phyloP scores from a whole-genome alignment of 2,888 invertebrate genomes.

The Aleiodes leptofemur region DNA sequence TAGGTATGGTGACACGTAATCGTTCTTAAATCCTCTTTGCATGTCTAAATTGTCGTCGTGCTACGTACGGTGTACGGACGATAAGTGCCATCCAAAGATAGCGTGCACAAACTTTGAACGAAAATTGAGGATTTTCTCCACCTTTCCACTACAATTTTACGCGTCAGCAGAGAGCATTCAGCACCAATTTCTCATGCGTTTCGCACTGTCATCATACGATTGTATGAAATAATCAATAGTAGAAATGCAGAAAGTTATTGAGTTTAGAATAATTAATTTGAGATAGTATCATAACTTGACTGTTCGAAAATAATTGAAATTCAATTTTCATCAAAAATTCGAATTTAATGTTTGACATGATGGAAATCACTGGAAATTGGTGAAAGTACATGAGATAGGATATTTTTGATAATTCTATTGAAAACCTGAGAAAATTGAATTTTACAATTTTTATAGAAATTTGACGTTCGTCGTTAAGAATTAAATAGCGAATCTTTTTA shows the following conservation, averaged over 20 bases:
- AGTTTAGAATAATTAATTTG: too few species aligned
- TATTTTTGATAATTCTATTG: too few species aligned
- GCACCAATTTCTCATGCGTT: constrained; percentile 6
- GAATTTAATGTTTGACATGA: too few species aligned
- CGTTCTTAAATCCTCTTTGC: constrained; percentile 52
- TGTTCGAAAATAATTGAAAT: too few species aligned
- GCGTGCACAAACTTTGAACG: constrained; percentile 44
- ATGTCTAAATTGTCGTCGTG: constrained; percentile 49
- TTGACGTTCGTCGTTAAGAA: too few species aligned
- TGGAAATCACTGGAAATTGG: too few species aligned
- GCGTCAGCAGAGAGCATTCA: constrained; percentile 42
- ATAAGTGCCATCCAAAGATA: constrained; percentile 43
- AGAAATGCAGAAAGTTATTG: background rate
- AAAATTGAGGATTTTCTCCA: constrained; percentile 55
- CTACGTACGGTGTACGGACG: constrained; percentile 20
- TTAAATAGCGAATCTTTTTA: too few species aligned
- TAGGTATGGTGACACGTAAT: constrained; percentile 31
- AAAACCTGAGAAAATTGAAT: too few species aligned
- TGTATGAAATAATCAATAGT: background rate
- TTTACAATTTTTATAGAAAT: too few species aligned
- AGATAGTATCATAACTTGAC: too few species aligned
- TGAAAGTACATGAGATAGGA: too few species aligned
- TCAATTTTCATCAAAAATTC: too few species aligned
- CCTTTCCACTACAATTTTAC: constrained; percentile 1
- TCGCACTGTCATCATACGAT: constrained; percentile 20